Evolutionary conservation across 2,888 invertebrate genomes (phyloP).

Genomic region (Synanthedon formicaeformis): DNA sequence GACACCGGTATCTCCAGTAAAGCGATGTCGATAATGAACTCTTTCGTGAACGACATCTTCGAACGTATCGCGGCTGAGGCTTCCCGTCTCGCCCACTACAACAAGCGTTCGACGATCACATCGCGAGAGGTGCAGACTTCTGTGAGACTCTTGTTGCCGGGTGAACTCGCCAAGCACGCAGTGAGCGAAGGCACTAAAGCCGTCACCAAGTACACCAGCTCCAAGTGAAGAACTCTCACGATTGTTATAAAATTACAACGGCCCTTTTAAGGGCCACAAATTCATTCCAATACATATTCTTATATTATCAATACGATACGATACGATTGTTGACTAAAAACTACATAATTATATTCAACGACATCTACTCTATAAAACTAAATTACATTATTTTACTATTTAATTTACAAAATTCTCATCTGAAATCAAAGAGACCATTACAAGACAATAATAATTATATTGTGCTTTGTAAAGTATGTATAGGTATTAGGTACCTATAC

Average conservation of each 20-base stretch:
- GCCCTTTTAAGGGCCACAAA: conserved; percentile 16
- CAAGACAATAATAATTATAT: too few species aligned
- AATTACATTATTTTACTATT: too few species aligned
- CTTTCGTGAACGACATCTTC: conserved; percentile 79
- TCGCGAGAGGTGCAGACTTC: conserved; percentile 78
- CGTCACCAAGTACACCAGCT: conserved; percentile 70
- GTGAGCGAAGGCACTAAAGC: conserved; percentile 76
- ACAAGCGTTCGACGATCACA: conserved; percentile 75
- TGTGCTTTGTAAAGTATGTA: too few species aligned
- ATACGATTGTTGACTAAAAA: too few species aligned
- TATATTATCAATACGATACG: too few species aligned
- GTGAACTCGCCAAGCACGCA: conserved; percentile 78
- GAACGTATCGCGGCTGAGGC: conserved; percentile 76
- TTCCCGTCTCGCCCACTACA: conserved; percentile 73
- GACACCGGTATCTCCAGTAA: conserved; percentile 62
- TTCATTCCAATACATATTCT: neutral
- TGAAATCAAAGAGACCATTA: too few species aligned
- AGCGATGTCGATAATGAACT: conserved; percentile 79
- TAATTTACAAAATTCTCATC: too few species aligned
- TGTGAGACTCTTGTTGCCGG: conserved; percentile 74
- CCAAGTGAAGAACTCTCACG: conserved; percentile 22
- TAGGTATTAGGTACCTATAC: too few species aligned
- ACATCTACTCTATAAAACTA: too few species aligned
- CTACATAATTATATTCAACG: too few species aligned
- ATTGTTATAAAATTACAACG: neutral